Percentiles rank a stretch among this genome's conserved stretches.
These are phyloP conservation scores for Hoplostethus mediterraneus DNA, from an alignment of 2,797 vertebrate genomes.

Conservation along the genomic window DNA sequence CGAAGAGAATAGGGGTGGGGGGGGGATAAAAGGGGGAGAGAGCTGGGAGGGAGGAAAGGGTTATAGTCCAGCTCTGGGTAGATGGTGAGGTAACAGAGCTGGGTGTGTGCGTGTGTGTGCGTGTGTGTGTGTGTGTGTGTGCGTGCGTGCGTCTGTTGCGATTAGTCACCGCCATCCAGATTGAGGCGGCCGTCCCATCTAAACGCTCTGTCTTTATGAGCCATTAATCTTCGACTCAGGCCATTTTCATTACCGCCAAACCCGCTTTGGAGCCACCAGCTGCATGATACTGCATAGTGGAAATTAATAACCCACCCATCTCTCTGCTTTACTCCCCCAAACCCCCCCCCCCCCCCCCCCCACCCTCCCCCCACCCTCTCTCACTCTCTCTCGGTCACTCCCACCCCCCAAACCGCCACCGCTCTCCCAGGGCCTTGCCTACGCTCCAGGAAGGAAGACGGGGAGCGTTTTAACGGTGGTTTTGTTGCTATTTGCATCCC, in stretches of 20 bases:
- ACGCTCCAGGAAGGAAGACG: slow-evolving; percentile 84
- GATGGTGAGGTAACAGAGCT: slow-evolving; percentile 39
- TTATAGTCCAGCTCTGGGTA: neutral
- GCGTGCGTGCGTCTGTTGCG: slow-evolving; percentile 70
- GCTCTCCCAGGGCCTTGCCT: slow-evolving; percentile 84
- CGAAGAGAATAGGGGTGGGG: slow-evolving; percentile 6
- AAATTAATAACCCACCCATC: slow-evolving; percentile 94
- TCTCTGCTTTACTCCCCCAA: slow-evolving; percentile 75
- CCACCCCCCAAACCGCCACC: slow-evolving; percentile 54
- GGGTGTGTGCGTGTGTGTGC: slow-evolving; percentile 27
- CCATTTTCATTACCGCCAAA: slow-evolving; percentile 99
- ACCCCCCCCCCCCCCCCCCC: slow-evolving; percentile 57
- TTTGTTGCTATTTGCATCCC: slow-evolving; percentile 90
- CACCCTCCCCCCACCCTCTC: slow-evolving; percentile 41
- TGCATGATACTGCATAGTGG: slow-evolving; percentile 95
- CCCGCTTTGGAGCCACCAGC: slow-evolving; percentile 95
- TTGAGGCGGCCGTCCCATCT: slow-evolving; percentile 96
- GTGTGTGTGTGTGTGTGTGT: slow-evolving; percentile 33
- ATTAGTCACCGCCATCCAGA: slow-evolving; percentile 95
- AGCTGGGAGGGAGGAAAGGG: slow-evolving; percentile 1
- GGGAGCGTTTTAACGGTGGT: slow-evolving; percentile 82
- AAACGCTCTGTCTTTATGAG: slow-evolving; percentile 99
- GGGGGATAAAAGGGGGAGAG: slow-evolving; percentile 32
- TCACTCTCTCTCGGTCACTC: slow-evolving; percentile 15
- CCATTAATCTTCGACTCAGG: slow-evolving; percentile 98